Percentiles rank a stretch among this genome's conserved stretches.
phyloP scores from a whole-genome alignment of 2,797 vertebrate species.

The Karalla daura region DNA sequence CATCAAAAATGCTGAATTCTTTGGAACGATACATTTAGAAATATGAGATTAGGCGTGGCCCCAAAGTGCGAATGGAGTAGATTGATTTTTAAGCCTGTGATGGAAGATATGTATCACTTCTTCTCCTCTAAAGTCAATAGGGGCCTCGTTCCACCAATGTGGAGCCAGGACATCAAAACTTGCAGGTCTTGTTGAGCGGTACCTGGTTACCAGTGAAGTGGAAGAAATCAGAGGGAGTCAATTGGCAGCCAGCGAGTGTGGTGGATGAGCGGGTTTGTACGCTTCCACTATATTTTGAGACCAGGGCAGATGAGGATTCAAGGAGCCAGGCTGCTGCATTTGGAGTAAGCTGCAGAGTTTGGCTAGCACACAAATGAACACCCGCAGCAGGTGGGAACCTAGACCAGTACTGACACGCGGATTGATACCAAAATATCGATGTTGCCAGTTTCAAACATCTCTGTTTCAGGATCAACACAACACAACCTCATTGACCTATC shows the following conservation, averaged over 20 bases:
- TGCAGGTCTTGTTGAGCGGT: neutral
- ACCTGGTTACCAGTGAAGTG: too few relatives aligned
- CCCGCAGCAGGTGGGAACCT: too few relatives aligned
- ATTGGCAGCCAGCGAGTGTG: too few relatives aligned
- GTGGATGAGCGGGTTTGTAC: neutral
- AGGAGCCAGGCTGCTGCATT: neutral
- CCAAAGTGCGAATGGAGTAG: neutral
- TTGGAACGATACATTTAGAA: neutral
- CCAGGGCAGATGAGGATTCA: neutral
- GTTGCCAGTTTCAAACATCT: too few relatives aligned
- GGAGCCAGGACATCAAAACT: neutral
- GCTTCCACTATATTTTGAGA: neutral
- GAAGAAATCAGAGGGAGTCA: too few relatives aligned
- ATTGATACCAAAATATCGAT: too few relatives aligned
- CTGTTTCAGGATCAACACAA: too few relatives aligned
- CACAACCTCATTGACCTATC: too few relatives aligned
- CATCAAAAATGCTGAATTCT: neutral
- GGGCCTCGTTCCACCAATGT: neutral
- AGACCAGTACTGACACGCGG: too few relatives aligned
- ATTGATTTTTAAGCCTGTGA: neutral
- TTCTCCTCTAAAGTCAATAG: neutral
- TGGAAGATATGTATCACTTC: neutral
- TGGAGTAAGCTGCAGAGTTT: neutral
- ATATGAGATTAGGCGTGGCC: neutral
- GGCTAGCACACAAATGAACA: neutral